Base-by-base conservation (phyloP, 1,140 invertebrate genomes). In the Eubasilissa regina region DNA sequence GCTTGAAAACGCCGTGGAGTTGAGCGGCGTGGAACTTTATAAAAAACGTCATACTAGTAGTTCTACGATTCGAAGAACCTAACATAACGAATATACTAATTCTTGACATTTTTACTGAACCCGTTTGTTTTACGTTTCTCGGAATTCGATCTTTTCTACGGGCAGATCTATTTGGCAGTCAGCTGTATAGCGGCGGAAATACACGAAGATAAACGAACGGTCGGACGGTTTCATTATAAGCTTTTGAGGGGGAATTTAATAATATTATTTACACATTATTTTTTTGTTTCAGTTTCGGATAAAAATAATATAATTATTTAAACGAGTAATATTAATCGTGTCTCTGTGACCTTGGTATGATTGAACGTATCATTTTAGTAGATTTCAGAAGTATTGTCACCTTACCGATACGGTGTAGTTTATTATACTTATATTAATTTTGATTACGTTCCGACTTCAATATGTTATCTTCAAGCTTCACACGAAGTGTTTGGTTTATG, bases 111-210 rank as follows among this genome's bases (percentile, higher is more conserved):
- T 51, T 51, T 51, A 51, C 48, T 51, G 3, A 3, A 51, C n/a
- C 11, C 11, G n/a, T 35, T 15, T 13, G n/a, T 51, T 51, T 51
- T 51, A 51, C 8, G n/a, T 51, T 1, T 1, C 48, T 1, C n/a
- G 48, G 48, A 13, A 51, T 51, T 51, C 11, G 48, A 4, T 12
- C n/a, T 51, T 15, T 1, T 51, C 1, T 70, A 4, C 10, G 17
- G 12, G 17, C 8, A 70, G n/a, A 25, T 19, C 55, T 35, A 25
- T 73, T 56, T 55, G 9, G 48, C 48, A 73, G 48, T 73, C 70
- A 73, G 70, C 70, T 73, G 70, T 35, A 35, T 13, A 35, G 25
- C 48, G 51, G 70, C 70, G 70, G 70, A 73, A 73, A 73, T 35
- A n/a, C n/a, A 25, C 70, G 70, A 73, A 73, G 70, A 9, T 43